A percentile compares a stretch with the other conserved stretches of the same genome.
phyloP scores from a whole-genome alignment of 2,797 vertebrate genomes.

The Bovichtus diacanthus region DNA sequence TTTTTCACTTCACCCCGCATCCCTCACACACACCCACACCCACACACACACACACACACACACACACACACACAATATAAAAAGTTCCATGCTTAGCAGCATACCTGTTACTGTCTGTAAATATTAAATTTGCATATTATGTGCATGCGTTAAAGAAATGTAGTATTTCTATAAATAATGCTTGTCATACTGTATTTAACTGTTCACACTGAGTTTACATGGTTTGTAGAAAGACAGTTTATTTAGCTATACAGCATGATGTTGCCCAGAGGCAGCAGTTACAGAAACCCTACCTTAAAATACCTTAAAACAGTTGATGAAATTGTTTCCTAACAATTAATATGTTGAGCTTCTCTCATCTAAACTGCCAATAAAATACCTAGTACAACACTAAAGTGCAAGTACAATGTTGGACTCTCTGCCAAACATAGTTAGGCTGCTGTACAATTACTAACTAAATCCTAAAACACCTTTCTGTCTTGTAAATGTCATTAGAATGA shows the following conservation, averaged over 20 bases:
- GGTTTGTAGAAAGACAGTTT: too few relatives aligned
- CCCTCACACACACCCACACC: background rate
- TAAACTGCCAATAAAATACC: background rate
- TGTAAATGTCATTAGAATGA: background rate
- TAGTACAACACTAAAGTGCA: background rate
- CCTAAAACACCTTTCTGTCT: background rate
- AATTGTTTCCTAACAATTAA: background rate
- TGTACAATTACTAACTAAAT: background rate
- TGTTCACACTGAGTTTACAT: too few relatives aligned
- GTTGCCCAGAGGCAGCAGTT: background rate
- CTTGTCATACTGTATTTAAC: background rate
- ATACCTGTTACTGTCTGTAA: background rate
- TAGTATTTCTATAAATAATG: background rate
- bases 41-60: slow-evolving; percentile 12
- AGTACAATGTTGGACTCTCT: background rate
- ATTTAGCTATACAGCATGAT: background rate
- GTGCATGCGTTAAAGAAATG: background rate
- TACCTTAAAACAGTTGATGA: background rate
- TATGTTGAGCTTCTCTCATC: background rate
- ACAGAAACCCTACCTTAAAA: background rate
- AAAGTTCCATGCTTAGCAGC: background rate
- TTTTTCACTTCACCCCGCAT: slow-evolving; percentile 17
- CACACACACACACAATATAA: background rate
- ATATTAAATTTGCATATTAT: slow-evolving; percentile 1
- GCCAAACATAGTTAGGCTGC: background rate